Evolutionary conservation across 35 echinoderm and acorn worm genomes (phyloP).

Genomic region (Strongylocentrotus purpuratus): DNA sequence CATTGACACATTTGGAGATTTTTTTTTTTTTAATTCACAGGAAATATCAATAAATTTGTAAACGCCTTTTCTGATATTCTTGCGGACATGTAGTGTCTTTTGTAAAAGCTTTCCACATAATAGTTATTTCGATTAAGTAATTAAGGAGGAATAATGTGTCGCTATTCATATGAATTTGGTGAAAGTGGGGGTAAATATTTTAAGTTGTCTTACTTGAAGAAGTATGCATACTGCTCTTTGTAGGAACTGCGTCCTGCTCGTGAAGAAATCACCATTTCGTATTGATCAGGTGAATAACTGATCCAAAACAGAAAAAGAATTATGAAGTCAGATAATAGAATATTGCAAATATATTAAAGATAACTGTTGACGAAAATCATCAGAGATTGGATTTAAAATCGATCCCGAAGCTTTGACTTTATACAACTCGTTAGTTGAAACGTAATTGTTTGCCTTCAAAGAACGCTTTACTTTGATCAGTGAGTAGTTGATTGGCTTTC

Average conservation of each 20-base stretch:
- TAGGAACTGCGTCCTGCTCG: slow-evolving; percentile 69
- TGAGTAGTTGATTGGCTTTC: no score
- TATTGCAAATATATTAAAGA: background rate
- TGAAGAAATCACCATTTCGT: slow-evolving; percentile 61
- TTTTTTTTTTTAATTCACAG: no score
- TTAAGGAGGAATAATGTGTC: background rate
- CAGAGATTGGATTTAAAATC: background rate
- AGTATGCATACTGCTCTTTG: slow-evolving; percentile 90
- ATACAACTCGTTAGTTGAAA: background rate
- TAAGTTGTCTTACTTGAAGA: slow-evolving; percentile 78
- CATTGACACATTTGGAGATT: no score
- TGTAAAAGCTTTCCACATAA: background rate
- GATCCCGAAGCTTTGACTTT: background rate
- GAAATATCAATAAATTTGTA: no score
- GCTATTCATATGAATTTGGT: background rate
- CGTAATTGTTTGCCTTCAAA: no score
- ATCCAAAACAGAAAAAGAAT: background rate
- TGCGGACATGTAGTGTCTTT: background rate
- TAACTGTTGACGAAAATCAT: background rate
- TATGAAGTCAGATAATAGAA: background rate
- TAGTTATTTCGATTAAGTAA: background rate
- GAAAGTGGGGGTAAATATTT: background rate
- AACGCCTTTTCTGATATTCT: no score
- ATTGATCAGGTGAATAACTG: slow-evolving; percentile 32
- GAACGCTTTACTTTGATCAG: no score